These are phyloP conservation scores for Proteles cristata DNA, from an alignment of 2,113 vertebrate genomes.

Conservation along the genomic window DNA sequence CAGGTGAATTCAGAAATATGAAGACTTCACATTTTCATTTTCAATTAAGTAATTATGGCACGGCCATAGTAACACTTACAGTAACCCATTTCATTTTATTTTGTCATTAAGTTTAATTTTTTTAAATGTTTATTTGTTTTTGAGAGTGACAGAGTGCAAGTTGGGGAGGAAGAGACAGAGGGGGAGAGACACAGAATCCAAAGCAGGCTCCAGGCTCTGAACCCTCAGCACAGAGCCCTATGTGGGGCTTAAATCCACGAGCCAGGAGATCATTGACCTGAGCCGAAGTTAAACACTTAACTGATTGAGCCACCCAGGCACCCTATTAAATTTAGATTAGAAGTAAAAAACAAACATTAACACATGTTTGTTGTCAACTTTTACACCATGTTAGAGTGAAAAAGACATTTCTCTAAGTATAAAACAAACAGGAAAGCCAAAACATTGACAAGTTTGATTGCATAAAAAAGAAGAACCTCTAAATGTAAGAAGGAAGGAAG, in stretches of 20 bases:
- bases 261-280: too few species aligned
- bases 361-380: constrained; percentile 45
- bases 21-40: constrained; percentile 68
- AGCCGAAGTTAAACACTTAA: too few species aligned
- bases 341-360: constrained; percentile 31
- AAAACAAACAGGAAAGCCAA: constrained; percentile 23
- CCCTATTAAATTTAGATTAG: constrained; percentile 49
- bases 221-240: too few species aligned
- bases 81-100: constrained; percentile 42
- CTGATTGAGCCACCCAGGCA: neutral
- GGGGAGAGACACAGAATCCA: too few species aligned
- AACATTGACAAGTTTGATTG: neutral
- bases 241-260: too few species aligned
- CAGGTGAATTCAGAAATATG: constrained; percentile 61
- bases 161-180: too few species aligned
- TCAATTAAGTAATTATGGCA: constrained; percentile 72
- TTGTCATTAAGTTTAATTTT: neutral
- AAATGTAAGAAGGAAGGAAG: neutral
- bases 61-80: constrained; percentile 61
- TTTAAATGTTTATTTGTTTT: too few species aligned
- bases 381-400: neutral
- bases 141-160: too few species aligned
- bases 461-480: neutral
- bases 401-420: constrained; percentile 20
- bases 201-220: too few species aligned